Conservation (phyloP, 1,140 invertebrate genomes). For the Drosophila auraria region DNA sequence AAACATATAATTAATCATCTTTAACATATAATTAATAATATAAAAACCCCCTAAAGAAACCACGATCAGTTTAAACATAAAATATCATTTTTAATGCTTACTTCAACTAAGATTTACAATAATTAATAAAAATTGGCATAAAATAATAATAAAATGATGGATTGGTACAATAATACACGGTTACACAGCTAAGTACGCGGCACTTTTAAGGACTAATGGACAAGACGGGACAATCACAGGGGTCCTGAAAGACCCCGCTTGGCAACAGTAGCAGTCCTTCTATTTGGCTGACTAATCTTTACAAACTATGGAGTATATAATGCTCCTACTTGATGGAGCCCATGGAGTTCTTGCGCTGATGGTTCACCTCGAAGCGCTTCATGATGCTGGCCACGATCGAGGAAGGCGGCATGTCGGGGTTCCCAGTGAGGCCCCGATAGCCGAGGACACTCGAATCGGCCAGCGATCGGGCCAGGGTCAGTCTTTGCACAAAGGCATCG, state of each 20-base stretch:
- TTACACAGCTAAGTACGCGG: slow-evolving; percentile 72
- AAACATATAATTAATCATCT: not conserved
- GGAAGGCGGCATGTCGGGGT: slow-evolving; percentile 80
- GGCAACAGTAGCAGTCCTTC: slow-evolving; percentile 35
- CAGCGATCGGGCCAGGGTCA: slow-evolving; percentile 87
- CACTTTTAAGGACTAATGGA: slow-evolving; percentile 71
- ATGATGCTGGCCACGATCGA: slow-evolving; percentile 83
- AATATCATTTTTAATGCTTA: slow-evolving; percentile 55
- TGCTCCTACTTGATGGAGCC: slow-evolving; percentile 67
- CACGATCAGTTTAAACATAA: not conserved
- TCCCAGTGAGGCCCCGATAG: slow-evolving; percentile 88
- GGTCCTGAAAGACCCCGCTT: slow-evolving; percentile 16
- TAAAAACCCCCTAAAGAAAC: not conserved
- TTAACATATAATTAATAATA: not conserved
- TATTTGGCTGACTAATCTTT: slow-evolving; percentile 40
- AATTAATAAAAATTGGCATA: not conserved
- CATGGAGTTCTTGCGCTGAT: slow-evolving; percentile 81
- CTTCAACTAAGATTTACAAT: slow-evolving; percentile 29
- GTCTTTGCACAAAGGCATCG: slow-evolving; percentile 87
- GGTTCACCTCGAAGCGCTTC: slow-evolving; percentile 83
- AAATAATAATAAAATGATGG: slow-evolving; percentile 18
- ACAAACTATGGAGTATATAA: slow-evolving; percentile 36
- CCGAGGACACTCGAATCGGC: slow-evolving; percentile 88
- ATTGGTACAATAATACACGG: slow-evolving; percentile 44
- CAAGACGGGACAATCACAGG: slow-evolving; percentile 72